Evolutionary conservation across 2,113 vertebrate species (phyloP).

Genomic region (Rhegmatorhina hoffmannsi): DNA sequence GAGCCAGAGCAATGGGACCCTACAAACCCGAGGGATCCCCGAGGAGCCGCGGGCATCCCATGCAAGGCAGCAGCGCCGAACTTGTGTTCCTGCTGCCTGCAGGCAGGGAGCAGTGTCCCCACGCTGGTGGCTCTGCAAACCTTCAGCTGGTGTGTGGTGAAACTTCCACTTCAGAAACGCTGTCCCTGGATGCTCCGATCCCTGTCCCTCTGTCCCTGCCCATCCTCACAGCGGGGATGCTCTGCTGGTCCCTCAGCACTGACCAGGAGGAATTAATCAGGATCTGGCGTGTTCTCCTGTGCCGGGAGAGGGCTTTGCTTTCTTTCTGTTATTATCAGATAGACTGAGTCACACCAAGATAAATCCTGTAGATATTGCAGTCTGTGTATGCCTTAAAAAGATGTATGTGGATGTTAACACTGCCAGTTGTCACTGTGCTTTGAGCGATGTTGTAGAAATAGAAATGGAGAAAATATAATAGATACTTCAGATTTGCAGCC

Average conservation of each 20-base stretch:
- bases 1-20: rapidly evolving
- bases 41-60: background rate
- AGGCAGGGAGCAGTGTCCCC: conserved; percentile 53
- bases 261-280: rapidly evolving
- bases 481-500: conserved; percentile 43
- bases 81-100: conserved; percentile 4
- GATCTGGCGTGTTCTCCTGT: rapidly evolving
- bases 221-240: rapidly evolving
- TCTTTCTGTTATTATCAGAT: background rate
- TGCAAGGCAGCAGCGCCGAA: background rate
- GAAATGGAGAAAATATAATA: conserved; percentile 34
- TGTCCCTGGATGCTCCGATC: background rate
- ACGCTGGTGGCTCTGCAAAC: background rate
- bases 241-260: background rate
- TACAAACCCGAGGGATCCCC: rapidly evolving
- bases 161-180: background rate
- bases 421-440: background rate
- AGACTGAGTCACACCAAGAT: background rate
- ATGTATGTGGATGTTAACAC: background rate
- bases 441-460: conserved; percentile 4
- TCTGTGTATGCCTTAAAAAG: background rate
- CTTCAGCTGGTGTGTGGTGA: rapidly evolving
- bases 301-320: background rate
- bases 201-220: background rate
- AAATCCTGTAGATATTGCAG: background rate